phyloP scores from a whole-genome alignment of 2,113 vertebrate genomes.

The Pavo muticus region DNA sequence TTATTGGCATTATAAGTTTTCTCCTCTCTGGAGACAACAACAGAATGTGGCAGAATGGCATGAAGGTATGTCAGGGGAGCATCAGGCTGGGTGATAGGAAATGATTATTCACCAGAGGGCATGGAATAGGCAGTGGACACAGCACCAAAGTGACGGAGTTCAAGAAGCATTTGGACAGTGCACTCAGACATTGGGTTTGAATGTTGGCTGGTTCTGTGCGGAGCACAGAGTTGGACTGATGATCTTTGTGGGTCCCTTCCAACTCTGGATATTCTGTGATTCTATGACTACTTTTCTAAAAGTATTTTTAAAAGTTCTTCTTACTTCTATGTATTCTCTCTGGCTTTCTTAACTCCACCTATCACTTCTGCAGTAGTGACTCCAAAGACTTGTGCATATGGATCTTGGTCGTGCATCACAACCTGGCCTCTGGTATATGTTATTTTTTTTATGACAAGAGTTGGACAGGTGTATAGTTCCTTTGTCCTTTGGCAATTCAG shows the following conservation, averaged over 20 bases:
- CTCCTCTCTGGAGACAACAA: neutral
- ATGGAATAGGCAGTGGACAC: neutral
- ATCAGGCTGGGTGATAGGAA: neutral
- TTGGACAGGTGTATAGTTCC: neutral
- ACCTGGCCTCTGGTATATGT: neutral
- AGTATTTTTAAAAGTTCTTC: neutral
- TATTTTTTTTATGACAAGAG: neutral
- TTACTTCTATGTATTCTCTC: neutral
- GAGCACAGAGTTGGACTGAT: neutral
- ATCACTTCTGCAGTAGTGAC: neutral
- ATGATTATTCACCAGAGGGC: neutral
- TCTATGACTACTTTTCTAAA: neutral
- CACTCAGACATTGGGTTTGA: neutral
- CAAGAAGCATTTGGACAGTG: neutral
- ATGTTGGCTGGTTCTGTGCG: neutral
- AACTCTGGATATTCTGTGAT: neutral
- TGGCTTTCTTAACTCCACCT: neutral
- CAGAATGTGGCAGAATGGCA: neutral
- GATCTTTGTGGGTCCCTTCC: neutral
- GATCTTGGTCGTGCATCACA: neutral
- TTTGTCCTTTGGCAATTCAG: neutral
- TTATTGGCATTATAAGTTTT: neutral
- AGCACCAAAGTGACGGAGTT: neutral
- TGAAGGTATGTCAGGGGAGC: neutral
- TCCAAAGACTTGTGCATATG: fast-evolving